phyloP scores from a whole-genome alignment of 2,797 vertebrate species.

The Perdix hodgsoniae region DNA sequence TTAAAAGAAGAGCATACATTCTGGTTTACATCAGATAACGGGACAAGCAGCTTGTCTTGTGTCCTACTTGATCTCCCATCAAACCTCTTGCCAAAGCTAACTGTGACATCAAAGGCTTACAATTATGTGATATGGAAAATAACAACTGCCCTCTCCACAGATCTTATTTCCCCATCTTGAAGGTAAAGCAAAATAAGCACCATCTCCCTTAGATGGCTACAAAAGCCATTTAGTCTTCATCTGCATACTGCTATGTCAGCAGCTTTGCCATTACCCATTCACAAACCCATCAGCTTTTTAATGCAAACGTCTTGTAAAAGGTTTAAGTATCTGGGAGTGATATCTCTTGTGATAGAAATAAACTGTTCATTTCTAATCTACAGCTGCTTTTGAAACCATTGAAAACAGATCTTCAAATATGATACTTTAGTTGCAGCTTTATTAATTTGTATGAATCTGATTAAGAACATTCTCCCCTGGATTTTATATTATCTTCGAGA shows the following conservation, averaged over 20 bases:
- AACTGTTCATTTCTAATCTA: conserved; percentile 53
- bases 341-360: conserved; percentile 53
- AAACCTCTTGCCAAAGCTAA: neutral
- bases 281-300: neutral
- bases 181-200: neutral
- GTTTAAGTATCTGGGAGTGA: conserved; percentile 43
- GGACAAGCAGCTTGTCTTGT: neutral
- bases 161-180: neutral
- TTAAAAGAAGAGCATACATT: neutral
- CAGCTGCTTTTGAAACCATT: conserved; percentile 55
- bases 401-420: conserved; percentile 53
- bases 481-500: conserved; percentile 66
- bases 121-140: neutral
- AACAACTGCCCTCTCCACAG: neutral
- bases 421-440: conserved; percentile 48
- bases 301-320: neutral
- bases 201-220: neutral
- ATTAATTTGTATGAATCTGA: conserved; percentile 57
- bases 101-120: neutral
- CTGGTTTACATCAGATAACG: neutral
- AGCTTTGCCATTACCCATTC: neutral
- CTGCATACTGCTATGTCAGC: conserved; percentile 4
- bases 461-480: conserved; percentile 61
- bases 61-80: neutral
- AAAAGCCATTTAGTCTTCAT: neutral